Conservation (phyloP, 1,140 invertebrate species). For the Aphelenchoides avenae region DNA sequence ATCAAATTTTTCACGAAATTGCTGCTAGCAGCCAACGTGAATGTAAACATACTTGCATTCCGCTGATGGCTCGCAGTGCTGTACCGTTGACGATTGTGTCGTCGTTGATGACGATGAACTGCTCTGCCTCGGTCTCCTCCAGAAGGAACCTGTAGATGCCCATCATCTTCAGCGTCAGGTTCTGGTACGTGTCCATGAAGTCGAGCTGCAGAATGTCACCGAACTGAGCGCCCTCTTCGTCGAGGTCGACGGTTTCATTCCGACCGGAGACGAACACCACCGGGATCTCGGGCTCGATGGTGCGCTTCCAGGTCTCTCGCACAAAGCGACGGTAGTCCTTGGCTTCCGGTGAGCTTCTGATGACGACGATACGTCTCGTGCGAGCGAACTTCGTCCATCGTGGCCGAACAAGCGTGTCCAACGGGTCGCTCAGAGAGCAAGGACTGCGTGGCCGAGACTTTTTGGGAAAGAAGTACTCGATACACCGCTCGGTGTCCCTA, state of each 20-base stretch:
- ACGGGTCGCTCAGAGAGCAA: conserved; percentile 32
- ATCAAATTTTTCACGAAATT: too few species aligned
- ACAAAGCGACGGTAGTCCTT: conserved; percentile 50
- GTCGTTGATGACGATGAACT: conserved; percentile 59
- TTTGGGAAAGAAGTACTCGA: conserved; percentile 46
- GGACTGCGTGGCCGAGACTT: conserved; percentile 6
- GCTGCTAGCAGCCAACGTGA: too few species aligned
- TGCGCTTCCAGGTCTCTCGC: conserved; percentile 47
- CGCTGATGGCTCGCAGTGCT: conserved; percentile 39
- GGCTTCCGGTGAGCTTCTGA: conserved; percentile 44
- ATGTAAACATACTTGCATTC: too few species aligned
- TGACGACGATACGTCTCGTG: conserved; percentile 39
- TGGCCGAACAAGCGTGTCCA: conserved; percentile 7
- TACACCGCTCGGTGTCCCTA: conserved; percentile 34
- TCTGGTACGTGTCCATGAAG: conserved; percentile 55
- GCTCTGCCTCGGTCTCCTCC: conserved; percentile 31
- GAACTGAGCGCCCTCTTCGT: conserved; percentile 22
- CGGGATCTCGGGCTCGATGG: conserved; percentile 33
- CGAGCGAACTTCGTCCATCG: conserved; percentile 1
- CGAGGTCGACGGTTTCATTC: conserved; percentile 22
- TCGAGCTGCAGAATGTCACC: conserved; percentile 55
- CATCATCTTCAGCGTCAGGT: conserved; percentile 59
- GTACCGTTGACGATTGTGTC: conserved; percentile 60
- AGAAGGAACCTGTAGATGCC: conserved; percentile 49
- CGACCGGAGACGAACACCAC: conserved; percentile 47